Base-by-base conservation (phyloP, 1,140 invertebrate species). In the Harpegnathos saltator region DNA sequence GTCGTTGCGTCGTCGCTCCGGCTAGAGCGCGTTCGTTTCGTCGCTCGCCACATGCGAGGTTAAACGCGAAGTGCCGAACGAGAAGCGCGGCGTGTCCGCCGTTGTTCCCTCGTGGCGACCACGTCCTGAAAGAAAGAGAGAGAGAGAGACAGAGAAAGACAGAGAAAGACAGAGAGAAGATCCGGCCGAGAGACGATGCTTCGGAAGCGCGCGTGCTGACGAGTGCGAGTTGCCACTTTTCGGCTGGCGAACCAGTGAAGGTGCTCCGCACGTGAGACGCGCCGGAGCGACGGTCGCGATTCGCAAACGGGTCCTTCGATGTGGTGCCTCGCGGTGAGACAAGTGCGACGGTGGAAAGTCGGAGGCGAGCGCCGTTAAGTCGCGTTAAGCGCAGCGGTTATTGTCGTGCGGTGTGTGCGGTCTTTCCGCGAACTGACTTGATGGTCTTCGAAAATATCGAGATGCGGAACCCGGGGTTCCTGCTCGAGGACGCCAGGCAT, bases 391-490 rank as follows among this genome's bases (percentile, higher is more conserved):
- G n/a, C n/a, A n/a, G 38, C 9, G 11, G 38, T 44, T 44, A 44
- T 44, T 9, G 38, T 44, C 38, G 38, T 9, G 38, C 38, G 3
- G 38, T 44, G 38, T 44, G 62, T 33, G 75, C 50, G 29, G 17
- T 44, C 48, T 78, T 50, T 66, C 59, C 52, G 85, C 81, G 86
- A 9, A 75, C 62, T 68, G 69, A 82, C 44, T 89, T 90, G 84
- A 94, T 94, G 94, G 94, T 94, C 73, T 93, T 94, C 89, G 93
- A 94, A 89, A 94, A 93, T 83, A 92, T 92, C 85, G 93, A 92
- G 72, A 94, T 94, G 94, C 89, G 94, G 89, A 94, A 94, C 89
- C 93, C 94, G 22, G 94, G 93, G 85, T 94, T 94, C 91, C 92
- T 94, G 54, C 84, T 94, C 84, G 94, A 94, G 89, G 93, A 94